phyloP scores from a whole-genome alignment of 2,888 invertebrate genomes.

The Ophion costatus region DNA sequence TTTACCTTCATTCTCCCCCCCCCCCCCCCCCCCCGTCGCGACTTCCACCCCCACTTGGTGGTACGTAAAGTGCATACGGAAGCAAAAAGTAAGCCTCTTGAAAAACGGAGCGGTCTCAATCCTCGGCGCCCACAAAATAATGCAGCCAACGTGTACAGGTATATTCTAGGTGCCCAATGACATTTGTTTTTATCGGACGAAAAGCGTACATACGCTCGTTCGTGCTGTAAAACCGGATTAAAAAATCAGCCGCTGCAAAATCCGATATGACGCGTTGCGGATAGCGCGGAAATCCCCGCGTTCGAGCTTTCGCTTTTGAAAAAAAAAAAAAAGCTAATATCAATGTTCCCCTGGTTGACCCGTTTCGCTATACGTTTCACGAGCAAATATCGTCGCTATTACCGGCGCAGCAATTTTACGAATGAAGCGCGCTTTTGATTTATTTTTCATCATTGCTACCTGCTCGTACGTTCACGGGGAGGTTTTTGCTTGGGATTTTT shows the following conservation, averaged over 20 bases:
- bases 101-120: not conserved
- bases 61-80: no score
- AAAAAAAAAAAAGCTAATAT: not conserved
- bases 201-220: constrained; percentile 9
- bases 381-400: not conserved
- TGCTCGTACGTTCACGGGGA: not conserved
- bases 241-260: constrained; percentile 48
- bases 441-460: not conserved
- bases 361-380: not conserved
- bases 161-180: not conserved
- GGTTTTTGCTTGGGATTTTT: not conserved
- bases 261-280: constrained; percentile 38
- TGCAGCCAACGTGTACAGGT: not conserved
- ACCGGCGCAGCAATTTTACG: not conserved
- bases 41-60: no score
- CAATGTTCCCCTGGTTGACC: not conserved
- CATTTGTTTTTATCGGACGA: constrained; percentile 29
- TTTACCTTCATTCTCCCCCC: no score
- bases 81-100: no score
- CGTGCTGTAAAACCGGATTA: constrained; percentile 46
- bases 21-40: no score
- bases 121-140: constrained; percentile 27
- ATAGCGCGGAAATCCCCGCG: constrained; percentile 6
- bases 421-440: not conserved
- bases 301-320: not conserved